phyloP scores from a whole-genome alignment of 2,888 invertebrate species.

The Griposia aprilina region DNA sequence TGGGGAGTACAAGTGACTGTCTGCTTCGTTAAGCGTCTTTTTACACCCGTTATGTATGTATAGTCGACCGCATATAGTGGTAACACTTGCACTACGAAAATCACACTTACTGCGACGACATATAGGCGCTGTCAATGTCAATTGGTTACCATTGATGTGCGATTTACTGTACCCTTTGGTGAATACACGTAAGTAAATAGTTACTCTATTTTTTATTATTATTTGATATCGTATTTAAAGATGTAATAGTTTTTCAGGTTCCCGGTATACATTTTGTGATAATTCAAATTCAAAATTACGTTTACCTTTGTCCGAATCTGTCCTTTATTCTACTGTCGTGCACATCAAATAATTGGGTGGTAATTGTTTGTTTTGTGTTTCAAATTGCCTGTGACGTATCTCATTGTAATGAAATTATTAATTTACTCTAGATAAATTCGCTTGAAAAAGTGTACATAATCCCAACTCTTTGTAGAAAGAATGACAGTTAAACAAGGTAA shows the following conservation, averaged over 20 bases:
- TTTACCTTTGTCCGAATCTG: not conserved
- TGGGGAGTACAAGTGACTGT: not conserved
- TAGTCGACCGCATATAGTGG: not conserved
- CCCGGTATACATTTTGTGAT: not conserved
- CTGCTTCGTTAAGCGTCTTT: not conserved
- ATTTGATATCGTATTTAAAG: not conserved
- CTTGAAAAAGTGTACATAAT: not conserved
- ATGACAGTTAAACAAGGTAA: not conserved
- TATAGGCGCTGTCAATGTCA: not conserved
- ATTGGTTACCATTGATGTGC: not conserved
- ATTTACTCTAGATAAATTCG: not conserved
- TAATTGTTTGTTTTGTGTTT: not conserved
- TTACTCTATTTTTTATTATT: not conserved
- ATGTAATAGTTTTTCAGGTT: not conserved
- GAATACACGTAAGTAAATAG: not conserved
- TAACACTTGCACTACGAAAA: not conserved
- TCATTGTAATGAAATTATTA: not conserved
- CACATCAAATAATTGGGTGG: not conserved
- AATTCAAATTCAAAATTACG: not conserved
- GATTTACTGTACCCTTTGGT: not conserved
- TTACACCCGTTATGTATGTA: not conserved
- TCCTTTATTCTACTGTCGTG: not conserved
- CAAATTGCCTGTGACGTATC: not conserved
- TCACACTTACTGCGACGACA: not conserved
- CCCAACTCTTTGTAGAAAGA: not conserved